Evolutionary conservation across 2,888 invertebrate genomes (phyloP), one percentile per base, ranked within the genome.

Genomic region (Patella ulyssiponensis): DNA sequence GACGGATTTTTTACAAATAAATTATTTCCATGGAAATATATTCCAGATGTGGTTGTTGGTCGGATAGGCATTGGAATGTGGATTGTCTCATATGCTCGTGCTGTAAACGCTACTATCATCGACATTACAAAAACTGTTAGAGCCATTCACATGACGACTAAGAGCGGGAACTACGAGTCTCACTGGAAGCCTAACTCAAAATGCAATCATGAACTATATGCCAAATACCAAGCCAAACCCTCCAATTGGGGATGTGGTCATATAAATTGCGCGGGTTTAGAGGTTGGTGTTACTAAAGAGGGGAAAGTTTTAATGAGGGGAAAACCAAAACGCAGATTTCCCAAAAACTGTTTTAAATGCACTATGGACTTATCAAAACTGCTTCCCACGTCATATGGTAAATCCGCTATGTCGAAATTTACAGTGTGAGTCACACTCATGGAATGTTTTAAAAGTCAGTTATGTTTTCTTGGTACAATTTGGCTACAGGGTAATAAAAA

Each of bases 1-100:
- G 73, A 73, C 20, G 73, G 51, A 23, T 73, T 73, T 54, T 53
- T 73, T 53, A 73, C 73, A 7, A 73, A 73, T 15, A 52, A 54
- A 17, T 54, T 73, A 12, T 73, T 73, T 73, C 73, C 73, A n/a
- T 73, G 73, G 73, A 73, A 73, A 52, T n/a, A 73, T 52, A 14
- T 73, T n/a, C 73, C 73, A 11, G 73, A 73, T 54, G 33, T 52
- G 11, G 73, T 73, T 7, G 52, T 73, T 11, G 73, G 73, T 17
- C 44, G 73, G 15, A 23, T 73, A 0, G 73, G 73, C 9, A 73
- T 73, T 15, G 73, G 73, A 14, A 73, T 73, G 73, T 73, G 73
- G 73, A 33, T 73, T 54, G 73, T 53, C 15, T 44, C 73, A 3
- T 73, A 73, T 52, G 73, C 73, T 51, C 73, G 73, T 51, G 53